Evolutionary conservation across 1,140 invertebrate genomes (phyloP).

Genomic region (Tyrophagus putrescentiae): DNA sequence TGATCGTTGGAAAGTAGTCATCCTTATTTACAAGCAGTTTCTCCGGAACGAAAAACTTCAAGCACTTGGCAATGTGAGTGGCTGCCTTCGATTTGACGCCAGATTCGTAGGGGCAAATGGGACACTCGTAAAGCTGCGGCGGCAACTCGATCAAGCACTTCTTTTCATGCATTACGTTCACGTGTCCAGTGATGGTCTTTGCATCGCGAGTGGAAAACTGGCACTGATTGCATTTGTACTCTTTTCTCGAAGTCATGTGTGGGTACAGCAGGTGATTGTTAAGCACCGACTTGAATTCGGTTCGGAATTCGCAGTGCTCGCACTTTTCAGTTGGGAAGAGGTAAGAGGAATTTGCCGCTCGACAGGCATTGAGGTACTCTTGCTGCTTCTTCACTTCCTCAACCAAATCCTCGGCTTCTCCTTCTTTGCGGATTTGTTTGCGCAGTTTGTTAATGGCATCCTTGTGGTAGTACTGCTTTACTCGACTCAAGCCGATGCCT

Average conservation of each 20-base stretch:
- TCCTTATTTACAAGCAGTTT: constrained; percentile 61
- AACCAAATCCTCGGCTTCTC: constrained; percentile 50
- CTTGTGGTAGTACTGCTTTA: constrained; percentile 79
- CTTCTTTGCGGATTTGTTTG: constrained; percentile 44
- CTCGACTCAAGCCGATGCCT: constrained; percentile 74
- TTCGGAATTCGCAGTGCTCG: constrained; percentile 78
- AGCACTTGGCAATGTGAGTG: constrained; percentile 69
- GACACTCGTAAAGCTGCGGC: constrained; percentile 73
- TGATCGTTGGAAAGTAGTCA: constrained; percentile 69
- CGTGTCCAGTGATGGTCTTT: constrained; percentile 75
- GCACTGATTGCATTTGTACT: constrained; percentile 61
- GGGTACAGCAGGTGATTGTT: constrained; percentile 77
- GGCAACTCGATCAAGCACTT: constrained; percentile 64
- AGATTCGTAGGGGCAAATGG: constrained; percentile 84
- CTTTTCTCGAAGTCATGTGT: constrained; percentile 61
- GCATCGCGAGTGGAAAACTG: constrained; percentile 61
- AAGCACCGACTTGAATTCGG: constrained; percentile 70
- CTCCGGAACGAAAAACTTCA: constrained; percentile 74
- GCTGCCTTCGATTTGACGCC: constrained; percentile 83
- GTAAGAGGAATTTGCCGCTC: constrained; percentile 55
- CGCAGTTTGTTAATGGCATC: constrained; percentile 75
- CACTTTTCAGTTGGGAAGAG: constrained; percentile 63
- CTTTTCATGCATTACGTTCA: constrained; percentile 72
- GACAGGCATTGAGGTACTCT: constrained; percentile 46
- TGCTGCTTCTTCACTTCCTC: constrained; percentile 68